phyloP scores from a whole-genome alignment of 2,888 invertebrate genomes.

The Cactoblastis cactorum region DNA sequence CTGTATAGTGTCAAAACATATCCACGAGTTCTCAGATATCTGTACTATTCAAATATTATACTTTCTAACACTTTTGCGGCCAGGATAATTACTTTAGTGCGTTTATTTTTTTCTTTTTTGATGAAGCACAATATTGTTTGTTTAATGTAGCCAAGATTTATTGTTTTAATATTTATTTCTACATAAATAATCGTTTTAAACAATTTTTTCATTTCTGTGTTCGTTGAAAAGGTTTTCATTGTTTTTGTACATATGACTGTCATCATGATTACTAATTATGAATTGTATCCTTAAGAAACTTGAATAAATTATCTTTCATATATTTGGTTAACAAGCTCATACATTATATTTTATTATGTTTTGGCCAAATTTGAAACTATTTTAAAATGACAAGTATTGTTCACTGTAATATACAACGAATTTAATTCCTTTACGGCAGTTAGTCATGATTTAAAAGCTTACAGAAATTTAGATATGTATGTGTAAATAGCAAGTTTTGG shows the following conservation, averaged over 20 bases:
- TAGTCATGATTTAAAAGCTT: neutral
- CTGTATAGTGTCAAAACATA: conserved; percentile 67
- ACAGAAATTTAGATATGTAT: conserved; percentile 8
- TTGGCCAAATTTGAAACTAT: neutral
- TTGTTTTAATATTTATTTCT: neutral
- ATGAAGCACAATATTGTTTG: conserved; percentile 7
- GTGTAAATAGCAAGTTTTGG: conserved; percentile 24
- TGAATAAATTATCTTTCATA: neutral
- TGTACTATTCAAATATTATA: conserved; percentile 46
- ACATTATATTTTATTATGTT: neutral
- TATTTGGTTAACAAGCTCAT: neutral
- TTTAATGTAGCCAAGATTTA: conserved; percentile 2
- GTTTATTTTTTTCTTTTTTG: conserved; percentile 15
- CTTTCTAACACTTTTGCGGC: conserved; percentile 31
- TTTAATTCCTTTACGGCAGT: neutral
- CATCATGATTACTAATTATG: neutral
- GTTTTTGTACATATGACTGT: neutral
- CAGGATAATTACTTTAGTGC: conserved; percentile 47
- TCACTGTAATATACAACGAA: neutral
- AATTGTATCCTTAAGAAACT: neutral
- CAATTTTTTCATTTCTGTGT: neutral
- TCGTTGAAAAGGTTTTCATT: neutral
- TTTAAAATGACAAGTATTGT: neutral
- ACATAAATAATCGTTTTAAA: neutral
- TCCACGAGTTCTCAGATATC: conserved; percentile 63